Conservation (phyloP, 2,888 invertebrate genomes). For the Philaethria dido region DNA sequence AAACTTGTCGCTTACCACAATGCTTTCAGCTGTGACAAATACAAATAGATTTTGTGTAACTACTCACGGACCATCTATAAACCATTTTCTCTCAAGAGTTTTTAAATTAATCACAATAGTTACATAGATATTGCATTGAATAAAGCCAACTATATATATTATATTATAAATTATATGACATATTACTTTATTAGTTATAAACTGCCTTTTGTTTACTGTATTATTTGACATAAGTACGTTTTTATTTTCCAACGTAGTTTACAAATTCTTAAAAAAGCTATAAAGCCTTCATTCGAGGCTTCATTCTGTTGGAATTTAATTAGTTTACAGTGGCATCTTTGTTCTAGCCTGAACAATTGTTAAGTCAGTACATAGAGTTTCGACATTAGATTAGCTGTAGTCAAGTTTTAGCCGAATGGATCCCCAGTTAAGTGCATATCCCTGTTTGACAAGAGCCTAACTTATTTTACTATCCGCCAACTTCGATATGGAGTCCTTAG, state of each 20-base stretch:
- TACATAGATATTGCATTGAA: too few species aligned
- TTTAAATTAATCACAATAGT: too few species aligned
- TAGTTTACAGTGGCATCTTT: neutral
- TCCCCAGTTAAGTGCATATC: conserved; percentile 72
- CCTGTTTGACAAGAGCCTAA: conserved; percentile 78
- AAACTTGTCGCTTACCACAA: conserved; percentile 48
- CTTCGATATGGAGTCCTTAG: conserved; percentile 31
- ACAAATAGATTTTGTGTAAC: conserved; percentile 40
- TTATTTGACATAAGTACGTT: too few species aligned
- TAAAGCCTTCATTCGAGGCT: neutral
- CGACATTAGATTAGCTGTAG: conserved; percentile 71
- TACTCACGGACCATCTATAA: conserved; percentile 26
- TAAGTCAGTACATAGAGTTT: conserved; percentile 53
- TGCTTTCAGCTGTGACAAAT: conserved; percentile 38
- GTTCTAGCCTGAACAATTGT: conserved; percentile 28
- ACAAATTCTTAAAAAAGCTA: neutral
- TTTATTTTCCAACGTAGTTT: neutral
- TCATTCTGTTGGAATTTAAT: neutral
- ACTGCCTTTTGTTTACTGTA: too few species aligned
- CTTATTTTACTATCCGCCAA: conserved; percentile 57
- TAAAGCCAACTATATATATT: too few species aligned
- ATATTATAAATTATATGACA: too few species aligned
- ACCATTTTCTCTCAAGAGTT: too few species aligned
- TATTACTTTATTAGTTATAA: too few species aligned
- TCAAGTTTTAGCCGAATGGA: conserved; percentile 55